Percentiles rank a stretch among this genome's conserved stretches.
phyloP scores from a whole-genome alignment of 2,888 invertebrate genomes.

The Oxycera nigricornis region DNA sequence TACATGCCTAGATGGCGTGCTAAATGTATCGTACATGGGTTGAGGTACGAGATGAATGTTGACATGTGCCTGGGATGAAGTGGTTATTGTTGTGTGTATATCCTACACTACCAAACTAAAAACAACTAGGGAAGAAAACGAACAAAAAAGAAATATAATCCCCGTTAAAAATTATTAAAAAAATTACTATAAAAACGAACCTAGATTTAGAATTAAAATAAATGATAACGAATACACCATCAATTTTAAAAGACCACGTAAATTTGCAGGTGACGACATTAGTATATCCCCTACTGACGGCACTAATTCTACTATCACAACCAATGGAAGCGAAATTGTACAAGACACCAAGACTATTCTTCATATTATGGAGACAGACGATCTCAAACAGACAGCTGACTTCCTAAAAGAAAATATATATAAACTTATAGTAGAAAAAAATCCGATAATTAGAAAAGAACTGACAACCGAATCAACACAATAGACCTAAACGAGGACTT shows the following conservation, averaged over 20 bases:
- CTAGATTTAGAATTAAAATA: background rate
- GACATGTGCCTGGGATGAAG: too few relatives aligned
- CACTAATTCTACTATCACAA: background rate
- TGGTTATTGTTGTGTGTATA: too few relatives aligned
- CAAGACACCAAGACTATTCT: background rate
- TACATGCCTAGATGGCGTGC: too few relatives aligned
- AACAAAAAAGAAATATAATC: background rate
- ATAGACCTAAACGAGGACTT: too few relatives aligned
- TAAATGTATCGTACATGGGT: too few relatives aligned
- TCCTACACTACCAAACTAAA: background rate
- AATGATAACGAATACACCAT: background rate
- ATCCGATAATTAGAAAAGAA: slow-evolving; percentile 9
- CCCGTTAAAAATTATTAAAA: slow-evolving; percentile 1
- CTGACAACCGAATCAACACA: background rate
- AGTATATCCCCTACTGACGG: background rate
- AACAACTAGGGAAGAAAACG: background rate
- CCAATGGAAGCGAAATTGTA: background rate
- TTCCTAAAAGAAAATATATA: background rate
- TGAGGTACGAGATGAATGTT: too few relatives aligned
- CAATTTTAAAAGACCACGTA: slow-evolving; percentile 7
- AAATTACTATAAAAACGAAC: slow-evolving; percentile 10
- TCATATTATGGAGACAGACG: background rate
- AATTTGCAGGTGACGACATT: slow-evolving; percentile 1
- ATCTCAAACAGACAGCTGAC: background rate
- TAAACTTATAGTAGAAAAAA: background rate